Evolutionary conservation across 2,888 invertebrate species (phyloP).

Genomic region (Drepanosiphum platanoidis): DNA sequence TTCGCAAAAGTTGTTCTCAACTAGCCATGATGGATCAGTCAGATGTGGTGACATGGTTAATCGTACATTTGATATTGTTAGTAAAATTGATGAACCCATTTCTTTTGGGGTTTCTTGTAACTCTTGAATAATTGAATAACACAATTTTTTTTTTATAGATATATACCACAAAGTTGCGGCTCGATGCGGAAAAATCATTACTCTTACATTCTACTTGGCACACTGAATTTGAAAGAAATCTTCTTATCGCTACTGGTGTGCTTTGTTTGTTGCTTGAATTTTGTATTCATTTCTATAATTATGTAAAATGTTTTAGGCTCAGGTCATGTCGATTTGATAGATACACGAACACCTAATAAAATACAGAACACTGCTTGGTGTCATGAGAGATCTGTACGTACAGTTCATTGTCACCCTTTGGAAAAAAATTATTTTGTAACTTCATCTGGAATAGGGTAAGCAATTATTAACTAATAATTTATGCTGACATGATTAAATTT

Average conservation of each 20-base stretch:
- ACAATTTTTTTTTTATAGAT: constrained; percentile 16
- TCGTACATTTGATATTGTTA: constrained; percentile 67
- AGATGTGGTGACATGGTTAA: constrained; percentile 67
- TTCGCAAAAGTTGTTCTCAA: constrained; percentile 65
- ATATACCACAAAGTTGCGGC: constrained; percentile 66
- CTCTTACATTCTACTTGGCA: constrained; percentile 65
- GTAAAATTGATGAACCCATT: constrained; percentile 16
- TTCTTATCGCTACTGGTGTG: constrained; percentile 67
- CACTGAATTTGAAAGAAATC: constrained; percentile 65
- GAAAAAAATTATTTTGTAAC: constrained; percentile 67
- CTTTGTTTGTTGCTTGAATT: not conserved
- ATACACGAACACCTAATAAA: constrained; percentile 65
- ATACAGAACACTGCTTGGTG: constrained; percentile 64
- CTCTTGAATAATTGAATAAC: not conserved
- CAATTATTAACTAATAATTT: no score
- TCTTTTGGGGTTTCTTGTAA: not conserved
- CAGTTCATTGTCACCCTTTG: constrained; percentile 67
- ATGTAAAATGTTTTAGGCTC: constrained; percentile 63
- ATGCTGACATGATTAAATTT: constrained; percentile 17
- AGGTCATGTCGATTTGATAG: constrained; percentile 67
- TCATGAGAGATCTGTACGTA: constrained; percentile 66
- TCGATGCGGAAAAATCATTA: constrained; percentile 65
- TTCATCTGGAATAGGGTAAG: constrained; percentile 67
- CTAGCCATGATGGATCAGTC: constrained; percentile 68
- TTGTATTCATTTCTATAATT: not conserved